Base-by-base conservation (phyloP, 1,140 invertebrate species). In the Drosophila oshimai region DNA sequence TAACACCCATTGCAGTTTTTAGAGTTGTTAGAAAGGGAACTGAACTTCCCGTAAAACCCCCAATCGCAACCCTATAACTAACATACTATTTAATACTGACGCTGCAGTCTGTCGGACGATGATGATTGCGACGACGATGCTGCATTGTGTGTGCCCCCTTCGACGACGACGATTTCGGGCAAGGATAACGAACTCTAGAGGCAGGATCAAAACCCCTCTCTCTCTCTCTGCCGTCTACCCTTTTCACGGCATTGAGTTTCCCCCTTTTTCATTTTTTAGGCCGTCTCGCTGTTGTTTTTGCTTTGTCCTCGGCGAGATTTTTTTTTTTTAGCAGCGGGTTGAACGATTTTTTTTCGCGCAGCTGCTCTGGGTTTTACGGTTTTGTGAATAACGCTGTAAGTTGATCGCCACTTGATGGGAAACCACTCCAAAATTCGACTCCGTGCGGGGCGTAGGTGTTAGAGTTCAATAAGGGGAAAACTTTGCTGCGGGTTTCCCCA, bases 211-310 rank as follows among this genome's bases (percentile, higher is more conserved):
- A 44, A 57, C 33, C 53, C 49, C 61, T 47, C 50, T 46, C 15
- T 50, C 54, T 54, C 26, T 44, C 12, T 33, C 31, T 20, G 33
- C 49, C 34, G 51, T 78, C 74, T 87, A 86, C 81, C 79, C 80
- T 80, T 84, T 84, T 84, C 80, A 84, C 81, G 75, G 80, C 80
- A 86, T 86, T 86, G 72, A 80, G 60, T 87, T 84, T 86, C 80
- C 75, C 78, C 80, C 55, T 76, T 86, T 80, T 54, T 61, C 9
- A 50, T 67, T 78, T 53, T 64, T 24, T 58, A 34, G 42, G 22
- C 46, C 22, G 46, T 65, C 57, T 53, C 36, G 53, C 76, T 51
- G 61, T 81, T 75, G 77, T 76, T 76, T 65, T 81, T 81, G 78
- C 69, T 81, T 76, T 53, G 47, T 36, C 33, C 60, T 36, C 55